These are phyloP conservation scores for Muscidifurax raptorellus DNA, from an alignment of 1,140 invertebrate genomes.

Conservation along the genomic window DNA sequence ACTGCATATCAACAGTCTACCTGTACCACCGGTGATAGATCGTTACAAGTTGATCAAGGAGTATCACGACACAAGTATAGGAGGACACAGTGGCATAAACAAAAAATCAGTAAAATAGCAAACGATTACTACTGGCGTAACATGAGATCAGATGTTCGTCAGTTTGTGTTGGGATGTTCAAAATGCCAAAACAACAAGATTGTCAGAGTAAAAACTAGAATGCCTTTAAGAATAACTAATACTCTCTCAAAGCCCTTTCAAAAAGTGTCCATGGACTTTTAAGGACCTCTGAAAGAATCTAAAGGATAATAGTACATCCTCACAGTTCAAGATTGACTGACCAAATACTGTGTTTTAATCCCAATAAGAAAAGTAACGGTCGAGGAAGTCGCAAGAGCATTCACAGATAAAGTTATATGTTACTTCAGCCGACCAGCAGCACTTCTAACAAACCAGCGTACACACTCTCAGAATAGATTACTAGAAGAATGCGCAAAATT, in stretches of 20 bases:
- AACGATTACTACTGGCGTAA: not conserved
- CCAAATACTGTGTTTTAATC: too few relatives aligned
- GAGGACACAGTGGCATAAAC: not conserved
- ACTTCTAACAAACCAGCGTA: not conserved
- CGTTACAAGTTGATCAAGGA: not conserved
- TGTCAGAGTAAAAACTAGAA: not conserved
- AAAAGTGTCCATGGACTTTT: not conserved
- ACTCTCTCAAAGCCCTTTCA: not conserved
- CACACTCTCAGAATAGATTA: not conserved
- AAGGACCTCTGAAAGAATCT: too few relatives aligned
- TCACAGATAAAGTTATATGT: not conserved
- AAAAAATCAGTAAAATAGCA: not conserved
- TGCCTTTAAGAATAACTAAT: not conserved
- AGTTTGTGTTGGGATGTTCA: not conserved
- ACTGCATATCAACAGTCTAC: not conserved
- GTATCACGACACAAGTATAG: not conserved
- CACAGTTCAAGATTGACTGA: not conserved
- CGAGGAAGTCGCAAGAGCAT: too few relatives aligned
- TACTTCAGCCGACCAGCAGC: not conserved
- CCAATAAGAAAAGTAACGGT: too few relatives aligned
- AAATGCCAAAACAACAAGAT: too few relatives aligned
- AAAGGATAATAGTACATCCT: too few relatives aligned
- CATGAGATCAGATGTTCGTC: not conserved
- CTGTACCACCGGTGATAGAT: not conserved
- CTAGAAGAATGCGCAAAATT: not conserved